Evolutionary conservation across 2,888 invertebrate genomes (phyloP).

Genomic region (Anodontia alba): DNA sequence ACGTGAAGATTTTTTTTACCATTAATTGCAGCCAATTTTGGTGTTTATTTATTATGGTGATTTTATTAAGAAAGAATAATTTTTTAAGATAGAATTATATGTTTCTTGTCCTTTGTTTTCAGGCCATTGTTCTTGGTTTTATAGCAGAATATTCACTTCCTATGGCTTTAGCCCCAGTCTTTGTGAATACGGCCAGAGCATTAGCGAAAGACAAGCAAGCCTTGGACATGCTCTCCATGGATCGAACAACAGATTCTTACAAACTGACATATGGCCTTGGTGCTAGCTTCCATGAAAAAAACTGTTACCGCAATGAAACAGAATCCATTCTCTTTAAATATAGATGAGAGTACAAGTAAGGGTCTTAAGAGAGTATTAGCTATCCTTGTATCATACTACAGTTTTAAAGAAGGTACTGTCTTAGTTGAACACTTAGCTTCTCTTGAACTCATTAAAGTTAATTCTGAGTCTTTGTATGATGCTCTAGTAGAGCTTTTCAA

Average conservation of each 20-base stretch:
- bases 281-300: conserved; percentile 6
- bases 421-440: conserved; percentile 49
- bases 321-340: conserved; percentile 34
- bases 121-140: neutral
- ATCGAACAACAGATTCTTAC: conserved; percentile 39
- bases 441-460: conserved; percentile 38
- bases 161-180: neutral
- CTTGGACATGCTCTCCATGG: neutral
- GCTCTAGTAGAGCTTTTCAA: conserved; percentile 45
- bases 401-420: conserved; percentile 17
- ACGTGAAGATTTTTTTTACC: no score
- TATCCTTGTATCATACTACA: conserved; percentile 44
- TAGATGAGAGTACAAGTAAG: conserved; percentile 46
- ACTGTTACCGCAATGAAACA: neutral
- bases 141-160: neutral
- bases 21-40: no score
- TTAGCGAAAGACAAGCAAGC: neutral
- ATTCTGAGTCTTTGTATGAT: conserved; percentile 34
- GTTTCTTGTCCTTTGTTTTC: neutral
- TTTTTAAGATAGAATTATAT: neutral
- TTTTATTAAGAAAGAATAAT: no score
- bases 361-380: conserved; percentile 44
- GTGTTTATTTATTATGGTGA: no score
- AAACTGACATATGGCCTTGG: conserved; percentile 35
- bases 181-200: neutral